Conservation (phyloP, 2,888 invertebrate genomes). For the Dryobotodes eremita region DNA sequence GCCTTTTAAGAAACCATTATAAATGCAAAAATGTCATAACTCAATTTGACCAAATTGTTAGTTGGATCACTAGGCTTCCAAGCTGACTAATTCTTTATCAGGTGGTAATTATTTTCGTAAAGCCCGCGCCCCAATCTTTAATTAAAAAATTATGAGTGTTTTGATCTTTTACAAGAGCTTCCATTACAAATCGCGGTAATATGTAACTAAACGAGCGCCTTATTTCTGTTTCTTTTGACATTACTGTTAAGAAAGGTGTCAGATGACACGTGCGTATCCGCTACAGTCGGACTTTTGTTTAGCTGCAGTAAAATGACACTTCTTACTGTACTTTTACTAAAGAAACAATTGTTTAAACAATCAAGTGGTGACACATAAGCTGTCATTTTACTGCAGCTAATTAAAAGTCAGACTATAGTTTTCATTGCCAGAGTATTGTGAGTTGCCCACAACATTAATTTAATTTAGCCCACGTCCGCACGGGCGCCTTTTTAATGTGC, state of each 20-base stretch:
- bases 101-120: conserved; percentile 1
- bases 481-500: neutral
- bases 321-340: too few species aligned
- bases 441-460: conserved; percentile 6
- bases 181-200: neutral
- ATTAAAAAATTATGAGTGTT: neutral
- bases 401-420: neutral
- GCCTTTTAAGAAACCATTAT: neutral
- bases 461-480: too few species aligned
- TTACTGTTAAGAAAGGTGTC: neutral
- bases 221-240: neutral
- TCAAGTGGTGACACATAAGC: too few species aligned
- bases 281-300: neutral
- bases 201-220: neutral
- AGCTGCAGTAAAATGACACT: too few species aligned
- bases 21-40: neutral
- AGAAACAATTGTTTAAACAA: too few species aligned
- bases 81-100: neutral
- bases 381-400: too few species aligned
- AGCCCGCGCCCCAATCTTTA: neutral
- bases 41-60: neutral
- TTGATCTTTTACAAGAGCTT: conserved; percentile 10
- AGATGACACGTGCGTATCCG: neutral
- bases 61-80: neutral
- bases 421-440: neutral